Evolutionary conservation across 2,888 invertebrate species (phyloP).

Genomic region (Apomyelois bistriatella): DNA sequence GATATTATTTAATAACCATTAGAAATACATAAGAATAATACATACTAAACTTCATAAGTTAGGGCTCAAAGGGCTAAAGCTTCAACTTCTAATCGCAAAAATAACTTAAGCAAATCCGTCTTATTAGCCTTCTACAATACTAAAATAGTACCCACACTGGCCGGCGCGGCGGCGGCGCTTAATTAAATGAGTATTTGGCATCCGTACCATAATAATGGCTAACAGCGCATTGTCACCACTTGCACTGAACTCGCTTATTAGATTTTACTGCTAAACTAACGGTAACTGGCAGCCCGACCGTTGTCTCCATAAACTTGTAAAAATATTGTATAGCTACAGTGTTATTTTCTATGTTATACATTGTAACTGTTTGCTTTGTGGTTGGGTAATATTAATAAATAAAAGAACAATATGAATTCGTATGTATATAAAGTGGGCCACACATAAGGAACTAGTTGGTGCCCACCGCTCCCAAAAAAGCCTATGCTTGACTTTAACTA

Average conservation of each 20-base stretch:
- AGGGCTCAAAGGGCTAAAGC: too few relatives aligned
- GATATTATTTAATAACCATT: too few relatives aligned
- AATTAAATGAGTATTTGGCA: constrained; percentile 53
- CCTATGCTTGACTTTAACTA: too few relatives aligned
- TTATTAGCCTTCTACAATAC: background rate
- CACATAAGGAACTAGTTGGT: too few relatives aligned
- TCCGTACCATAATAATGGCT: constrained; percentile 31
- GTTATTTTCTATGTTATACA: background rate
- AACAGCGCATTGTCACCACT: constrained; percentile 49
- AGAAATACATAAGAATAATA: too few relatives aligned
- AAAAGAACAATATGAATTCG: too few relatives aligned
- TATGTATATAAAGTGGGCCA: too few relatives aligned
- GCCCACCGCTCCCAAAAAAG: too few relatives aligned
- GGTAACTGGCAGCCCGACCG: constrained; percentile 20
- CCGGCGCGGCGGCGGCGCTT: constrained; percentile 32
- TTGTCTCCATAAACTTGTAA: background rate
- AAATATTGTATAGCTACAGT: background rate
- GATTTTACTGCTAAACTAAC: constrained; percentile 34
- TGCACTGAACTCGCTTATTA: constrained; percentile 45
- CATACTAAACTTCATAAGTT: too few relatives aligned
- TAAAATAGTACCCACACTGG: constrained; percentile 22
- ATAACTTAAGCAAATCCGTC: background rate
- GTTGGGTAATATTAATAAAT: too few relatives aligned
- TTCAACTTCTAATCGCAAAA: background rate
- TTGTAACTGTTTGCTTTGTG: background rate